These are phyloP conservation scores for Probosciger aterrimus DNA, from an alignment of 2,113 vertebrate species.

Conservation along the genomic window DNA sequence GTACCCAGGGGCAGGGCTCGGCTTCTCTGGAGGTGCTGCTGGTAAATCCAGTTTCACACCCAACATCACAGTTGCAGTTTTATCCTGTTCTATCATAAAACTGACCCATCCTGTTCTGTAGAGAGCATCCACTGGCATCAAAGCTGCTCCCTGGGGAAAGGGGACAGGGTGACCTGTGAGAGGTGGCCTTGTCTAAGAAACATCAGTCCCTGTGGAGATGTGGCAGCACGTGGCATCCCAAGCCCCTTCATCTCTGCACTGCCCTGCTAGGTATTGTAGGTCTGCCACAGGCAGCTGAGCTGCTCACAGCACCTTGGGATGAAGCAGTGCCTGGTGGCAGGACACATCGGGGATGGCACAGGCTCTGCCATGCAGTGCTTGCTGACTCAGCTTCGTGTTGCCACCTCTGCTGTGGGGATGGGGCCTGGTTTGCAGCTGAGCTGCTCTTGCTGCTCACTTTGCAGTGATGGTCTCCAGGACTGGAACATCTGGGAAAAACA, in stretches of 20 bases:
- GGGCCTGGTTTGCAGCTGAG: neutral
- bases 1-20: too few relatives aligned
- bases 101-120: neutral
- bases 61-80: neutral
- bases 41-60: neutral
- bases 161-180: neutral
- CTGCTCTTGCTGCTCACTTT: neutral
- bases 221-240: accelerated
- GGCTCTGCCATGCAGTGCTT: neutral
- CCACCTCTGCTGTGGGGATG: neutral
- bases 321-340: neutral
- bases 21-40: neutral
- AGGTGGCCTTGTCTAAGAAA: neutral
- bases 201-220: neutral
- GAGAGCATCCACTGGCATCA: neutral
- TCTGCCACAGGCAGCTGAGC: neutral
- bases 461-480: neutral
- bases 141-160: neutral
- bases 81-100: neutral
- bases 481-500: neutral
- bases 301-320: neutral
- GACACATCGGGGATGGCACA: neutral
- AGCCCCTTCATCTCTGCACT: neutral
- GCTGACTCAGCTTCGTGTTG: neutral
- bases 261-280: neutral